These are phyloP conservation scores for Dioctria linearis DNA, from an alignment of 2,888 invertebrate genomes.

Conservation along the genomic window DNA sequence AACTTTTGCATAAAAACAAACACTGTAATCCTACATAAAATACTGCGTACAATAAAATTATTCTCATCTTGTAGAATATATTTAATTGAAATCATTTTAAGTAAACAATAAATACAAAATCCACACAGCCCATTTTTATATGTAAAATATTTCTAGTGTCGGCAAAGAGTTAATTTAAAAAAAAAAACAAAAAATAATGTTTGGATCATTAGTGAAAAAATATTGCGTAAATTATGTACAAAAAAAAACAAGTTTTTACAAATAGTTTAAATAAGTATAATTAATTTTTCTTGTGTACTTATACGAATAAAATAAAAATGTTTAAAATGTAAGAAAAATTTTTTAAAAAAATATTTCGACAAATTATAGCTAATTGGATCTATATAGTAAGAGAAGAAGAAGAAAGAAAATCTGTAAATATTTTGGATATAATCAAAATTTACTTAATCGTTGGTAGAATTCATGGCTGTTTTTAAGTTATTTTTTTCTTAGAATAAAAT, in stretches of 20 bases:
- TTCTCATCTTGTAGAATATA: no score
- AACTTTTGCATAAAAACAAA: neutral
- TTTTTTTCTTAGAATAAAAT: neutral
- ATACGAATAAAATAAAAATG: slow-evolving; percentile 14
- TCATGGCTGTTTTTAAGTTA: slow-evolving; percentile 9
- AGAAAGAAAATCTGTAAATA: slow-evolving; percentile 31
- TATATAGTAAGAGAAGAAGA: neutral
- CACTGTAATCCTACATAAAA: no score
- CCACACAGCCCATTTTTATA: no score
- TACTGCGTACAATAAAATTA: no score
- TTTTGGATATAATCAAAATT: slow-evolving; percentile 32
- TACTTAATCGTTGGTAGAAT: slow-evolving; percentile 33
- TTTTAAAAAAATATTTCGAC: slow-evolving; percentile 4
- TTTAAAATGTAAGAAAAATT: slow-evolving; percentile 28
- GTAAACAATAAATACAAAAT: no score
- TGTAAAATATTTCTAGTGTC: neutral
- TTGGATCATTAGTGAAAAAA: neutral
- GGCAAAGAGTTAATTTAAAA: neutral
- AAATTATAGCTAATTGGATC: slow-evolving; percentile 31
- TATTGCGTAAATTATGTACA: slow-evolving; percentile 14
- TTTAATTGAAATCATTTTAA: neutral
- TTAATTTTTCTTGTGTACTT: neutral
- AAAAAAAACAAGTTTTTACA: neutral
- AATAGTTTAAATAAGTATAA: neutral
- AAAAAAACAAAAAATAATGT: neutral